Percentiles rank a stretch among this genome's conserved stretches.
Conservation (phyloP, 23 tunicate species). For the Ciona savignyi region DNA sequence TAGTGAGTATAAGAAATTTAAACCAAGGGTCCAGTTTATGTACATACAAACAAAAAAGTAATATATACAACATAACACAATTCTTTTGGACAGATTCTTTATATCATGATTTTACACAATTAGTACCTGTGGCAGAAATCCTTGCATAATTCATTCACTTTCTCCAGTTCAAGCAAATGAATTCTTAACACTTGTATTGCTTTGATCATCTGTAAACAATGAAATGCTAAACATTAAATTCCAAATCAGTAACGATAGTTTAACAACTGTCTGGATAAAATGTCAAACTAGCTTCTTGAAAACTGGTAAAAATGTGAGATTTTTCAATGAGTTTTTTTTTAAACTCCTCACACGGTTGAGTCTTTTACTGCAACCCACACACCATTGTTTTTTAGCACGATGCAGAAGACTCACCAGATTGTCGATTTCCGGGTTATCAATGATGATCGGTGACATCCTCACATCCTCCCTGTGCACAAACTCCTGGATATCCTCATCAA, state of each 20-base stretch:
- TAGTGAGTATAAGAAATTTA: not conserved
- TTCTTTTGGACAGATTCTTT: not conserved
- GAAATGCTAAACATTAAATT: too few species aligned
- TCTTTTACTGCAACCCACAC: not conserved
- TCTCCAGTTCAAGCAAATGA: slow-evolving; percentile 89
- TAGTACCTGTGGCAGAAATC: slow-evolving; percentile 92
- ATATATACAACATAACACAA: too few species aligned
- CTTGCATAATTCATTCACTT: slow-evolving; percentile 91
- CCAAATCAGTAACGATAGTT: too few species aligned
- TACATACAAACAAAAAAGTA: too few species aligned
- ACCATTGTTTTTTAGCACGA: not conserved
- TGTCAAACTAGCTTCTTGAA: too few species aligned
- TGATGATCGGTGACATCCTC: slow-evolving; percentile 51
- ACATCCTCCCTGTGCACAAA: slow-evolving; percentile 68
- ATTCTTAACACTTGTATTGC: slow-evolving; percentile 94
- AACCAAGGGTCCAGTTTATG: not conserved
- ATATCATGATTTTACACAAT: not conserved
- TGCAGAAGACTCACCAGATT: slow-evolving; percentile 79
- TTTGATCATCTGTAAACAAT: slow-evolving; percentile 76
- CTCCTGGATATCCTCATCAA: slow-evolving; percentile 89
- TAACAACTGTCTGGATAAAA: too few species aligned
- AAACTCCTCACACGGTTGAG: too few species aligned
- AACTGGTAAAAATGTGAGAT: too few species aligned
- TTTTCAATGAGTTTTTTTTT: too few species aligned
- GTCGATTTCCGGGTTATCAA: slow-evolving; percentile 90